Evolutionary conservation across 2,797 vertebrate genomes (phyloP).

Genomic region (Prunella strophiata): DNA sequence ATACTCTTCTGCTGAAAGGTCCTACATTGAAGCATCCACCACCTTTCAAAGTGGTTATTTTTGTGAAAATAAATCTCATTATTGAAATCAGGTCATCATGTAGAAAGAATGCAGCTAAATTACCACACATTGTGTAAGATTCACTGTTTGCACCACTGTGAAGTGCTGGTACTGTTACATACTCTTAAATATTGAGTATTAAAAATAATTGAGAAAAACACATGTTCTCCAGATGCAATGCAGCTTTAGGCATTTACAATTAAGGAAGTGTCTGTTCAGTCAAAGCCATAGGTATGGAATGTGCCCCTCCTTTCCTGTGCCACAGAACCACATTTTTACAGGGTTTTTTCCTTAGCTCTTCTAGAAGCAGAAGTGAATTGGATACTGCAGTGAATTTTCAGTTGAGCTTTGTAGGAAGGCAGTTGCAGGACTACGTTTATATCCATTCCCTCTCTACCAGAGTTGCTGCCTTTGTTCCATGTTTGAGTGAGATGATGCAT

Average conservation of each 20-base stretch:
- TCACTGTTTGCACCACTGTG: background rate
- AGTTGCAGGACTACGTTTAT: background rate
- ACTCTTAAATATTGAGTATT: background rate
- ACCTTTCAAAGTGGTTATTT: background rate
- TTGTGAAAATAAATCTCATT: background rate
- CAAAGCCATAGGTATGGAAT: constrained; percentile 30
- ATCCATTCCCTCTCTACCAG: background rate
- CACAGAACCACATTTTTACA: constrained; percentile 18
- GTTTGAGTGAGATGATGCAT: background rate
- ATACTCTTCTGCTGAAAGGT: background rate
- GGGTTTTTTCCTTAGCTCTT: background rate
- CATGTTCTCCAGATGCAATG: background rate
- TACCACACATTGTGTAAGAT: background rate
- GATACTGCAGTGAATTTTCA: background rate
- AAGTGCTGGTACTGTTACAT: background rate
- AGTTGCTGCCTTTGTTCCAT: background rate
- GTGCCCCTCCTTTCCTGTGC: constrained; percentile 49
- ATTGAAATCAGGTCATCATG: background rate
- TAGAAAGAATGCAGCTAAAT: background rate
- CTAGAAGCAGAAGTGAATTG: background rate
- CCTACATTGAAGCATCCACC: background rate
- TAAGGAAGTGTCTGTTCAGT: constrained; percentile 29
- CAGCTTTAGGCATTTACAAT: background rate
- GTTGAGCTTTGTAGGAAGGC: background rate
- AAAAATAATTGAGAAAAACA: background rate